A percentile compares a stretch with the other conserved stretches of the same genome.
Conservation (phyloP, 2,797 vertebrate genomes). For the Eulemur mongoz region DNA sequence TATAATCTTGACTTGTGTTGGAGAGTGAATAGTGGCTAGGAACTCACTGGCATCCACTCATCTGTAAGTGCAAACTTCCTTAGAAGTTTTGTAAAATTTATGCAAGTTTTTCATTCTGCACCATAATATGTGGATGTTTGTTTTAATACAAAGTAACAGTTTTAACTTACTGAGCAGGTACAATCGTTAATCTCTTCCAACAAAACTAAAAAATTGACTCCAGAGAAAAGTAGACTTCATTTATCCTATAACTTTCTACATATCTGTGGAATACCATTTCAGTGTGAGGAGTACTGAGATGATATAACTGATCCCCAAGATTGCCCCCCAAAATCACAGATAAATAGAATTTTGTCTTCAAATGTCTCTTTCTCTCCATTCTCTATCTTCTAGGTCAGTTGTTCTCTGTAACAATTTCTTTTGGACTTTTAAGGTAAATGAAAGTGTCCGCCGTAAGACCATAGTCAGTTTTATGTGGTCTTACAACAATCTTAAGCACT, state of each 20-base stretch:
- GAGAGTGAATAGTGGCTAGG: not conserved
- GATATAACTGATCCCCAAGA: not conserved
- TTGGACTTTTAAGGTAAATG: not conserved
- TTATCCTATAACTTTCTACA: not conserved
- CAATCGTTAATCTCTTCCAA: constrained; percentile 30
- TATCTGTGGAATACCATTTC: not conserved
- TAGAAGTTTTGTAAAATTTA: not conserved
- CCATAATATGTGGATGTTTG: not conserved
- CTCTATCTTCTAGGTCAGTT: not conserved
- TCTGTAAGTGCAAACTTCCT: not conserved
- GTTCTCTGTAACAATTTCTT: not conserved
- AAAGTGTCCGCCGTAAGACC: constrained; percentile 50
- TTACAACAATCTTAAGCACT: constrained; percentile 48
- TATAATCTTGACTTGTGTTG: not conserved
- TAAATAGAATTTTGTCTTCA: constrained; percentile 8
- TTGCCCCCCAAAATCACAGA: not conserved
- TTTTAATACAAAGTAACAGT: constrained; percentile 17
- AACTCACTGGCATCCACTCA: not conserved
- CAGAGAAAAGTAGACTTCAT: not conserved
- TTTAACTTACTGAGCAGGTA: not conserved
- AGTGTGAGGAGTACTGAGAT: not conserved
- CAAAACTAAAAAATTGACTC: constrained; percentile 32
- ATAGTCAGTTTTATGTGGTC: constrained; percentile 51
- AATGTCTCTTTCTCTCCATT: not conserved
- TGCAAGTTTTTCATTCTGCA: not conserved